Evolutionary conservation across 2,113 vertebrate species (phyloP).

Genomic region (Pituophis catenifer): DNA sequence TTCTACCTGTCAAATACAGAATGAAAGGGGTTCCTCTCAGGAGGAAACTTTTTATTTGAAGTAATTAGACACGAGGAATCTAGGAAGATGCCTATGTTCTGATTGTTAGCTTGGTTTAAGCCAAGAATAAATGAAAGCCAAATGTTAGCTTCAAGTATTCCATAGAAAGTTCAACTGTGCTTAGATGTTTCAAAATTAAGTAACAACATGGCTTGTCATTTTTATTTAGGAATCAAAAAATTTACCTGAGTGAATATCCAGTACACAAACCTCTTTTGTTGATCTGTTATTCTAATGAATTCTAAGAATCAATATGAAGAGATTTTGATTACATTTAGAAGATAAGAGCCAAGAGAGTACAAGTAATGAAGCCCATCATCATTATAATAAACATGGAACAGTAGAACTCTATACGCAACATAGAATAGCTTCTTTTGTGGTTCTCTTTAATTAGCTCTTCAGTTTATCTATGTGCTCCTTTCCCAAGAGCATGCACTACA

Average conservation of each 20-base stretch:
- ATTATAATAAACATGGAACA: constrained; percentile 37
- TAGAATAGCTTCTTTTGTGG: constrained; percentile 29
- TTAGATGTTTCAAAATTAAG: constrained; percentile 67
- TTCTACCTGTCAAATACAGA: constrained; percentile 82
- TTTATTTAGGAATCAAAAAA: constrained; percentile 54
- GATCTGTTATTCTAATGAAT: constrained; percentile 61
- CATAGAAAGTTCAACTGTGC: constrained; percentile 55
- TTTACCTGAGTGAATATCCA: constrained; percentile 44
- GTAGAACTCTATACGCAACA: constrained; percentile 11
- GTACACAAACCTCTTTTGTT: constrained; percentile 52
- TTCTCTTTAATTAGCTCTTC: constrained; percentile 35
- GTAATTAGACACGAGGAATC: constrained; percentile 76
- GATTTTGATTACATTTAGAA: constrained; percentile 56
- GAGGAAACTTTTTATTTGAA: constrained; percentile 72
- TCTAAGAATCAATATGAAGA: constrained; percentile 53
- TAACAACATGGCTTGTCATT: constrained; percentile 59
- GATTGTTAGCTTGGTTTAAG: constrained; percentile 49
- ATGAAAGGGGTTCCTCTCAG: constrained; percentile 73
- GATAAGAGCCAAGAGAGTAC: constrained; percentile 41
- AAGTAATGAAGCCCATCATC: constrained; percentile 43
- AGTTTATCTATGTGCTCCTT: constrained; percentile 46
- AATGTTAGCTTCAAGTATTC: constrained; percentile 47
- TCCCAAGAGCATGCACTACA: constrained; percentile 22
- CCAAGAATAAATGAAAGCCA: constrained; percentile 55
- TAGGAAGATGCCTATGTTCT: constrained; percentile 43